These are phyloP conservation scores for Tetragonula clypearis DNA, from an alignment of 1,140 invertebrate genomes.

Conservation along the genomic window DNA sequence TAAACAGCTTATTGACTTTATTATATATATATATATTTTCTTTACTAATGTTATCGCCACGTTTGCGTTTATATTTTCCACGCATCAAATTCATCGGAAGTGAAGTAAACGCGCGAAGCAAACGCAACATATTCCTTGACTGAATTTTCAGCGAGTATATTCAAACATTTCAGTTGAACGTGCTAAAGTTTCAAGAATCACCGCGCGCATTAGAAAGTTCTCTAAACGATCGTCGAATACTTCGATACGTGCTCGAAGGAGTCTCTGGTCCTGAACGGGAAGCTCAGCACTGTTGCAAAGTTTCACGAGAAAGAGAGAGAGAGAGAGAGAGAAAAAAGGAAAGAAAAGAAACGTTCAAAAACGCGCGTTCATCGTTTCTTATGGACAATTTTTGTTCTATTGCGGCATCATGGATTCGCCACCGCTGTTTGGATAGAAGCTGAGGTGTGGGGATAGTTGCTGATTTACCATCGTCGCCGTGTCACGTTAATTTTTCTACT, in stretches of 20 bases:
- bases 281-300: background rate
- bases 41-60: background rate
- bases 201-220: background rate
- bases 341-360: background rate
- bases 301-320: background rate
- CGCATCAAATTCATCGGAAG: background rate
- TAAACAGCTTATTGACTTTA: background rate
- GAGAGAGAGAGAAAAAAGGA: background rate
- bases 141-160: background rate
- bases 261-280: background rate
- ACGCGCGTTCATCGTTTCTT: background rate
- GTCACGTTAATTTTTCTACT: background rate
- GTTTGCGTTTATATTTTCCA: background rate
- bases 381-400: background rate
- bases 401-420: slow-evolving; percentile 1
- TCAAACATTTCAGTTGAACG: background rate
- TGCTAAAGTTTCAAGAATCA: background rate
- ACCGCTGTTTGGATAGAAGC: slow-evolving; percentile 20
- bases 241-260: background rate
- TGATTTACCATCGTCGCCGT: background rate
- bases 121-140: background rate
- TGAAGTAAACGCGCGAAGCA: background rate
- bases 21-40: background rate
- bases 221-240: background rate
- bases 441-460: background rate